Conservation (phyloP, 2,797 vertebrate species). For the Sciaenops ocellatus region DNA sequence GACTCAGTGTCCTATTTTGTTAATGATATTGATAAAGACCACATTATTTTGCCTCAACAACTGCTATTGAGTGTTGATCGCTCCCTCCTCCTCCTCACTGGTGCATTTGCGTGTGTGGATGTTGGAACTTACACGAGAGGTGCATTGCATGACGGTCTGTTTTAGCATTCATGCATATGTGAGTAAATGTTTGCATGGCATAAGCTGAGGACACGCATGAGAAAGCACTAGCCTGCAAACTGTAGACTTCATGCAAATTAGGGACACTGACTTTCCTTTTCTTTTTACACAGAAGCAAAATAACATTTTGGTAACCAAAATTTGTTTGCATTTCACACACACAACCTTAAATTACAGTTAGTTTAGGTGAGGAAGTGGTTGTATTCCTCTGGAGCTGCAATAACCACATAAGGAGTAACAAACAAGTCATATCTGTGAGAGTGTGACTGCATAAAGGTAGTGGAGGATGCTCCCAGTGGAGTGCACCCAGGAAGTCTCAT, state of each 20-base stretch:
- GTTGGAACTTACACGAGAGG: conserved; percentile 39
- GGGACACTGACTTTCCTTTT: neutral
- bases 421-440: neutral
- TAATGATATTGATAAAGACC: conserved; percentile 21
- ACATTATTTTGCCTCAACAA: conserved; percentile 42
- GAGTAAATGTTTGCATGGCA: conserved; percentile 63
- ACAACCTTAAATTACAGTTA: neutral
- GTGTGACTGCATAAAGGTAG: neutral
- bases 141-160: conserved; percentile 52
- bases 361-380: neutral
- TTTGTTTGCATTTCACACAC: neutral
- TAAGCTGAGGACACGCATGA: conserved; percentile 50
- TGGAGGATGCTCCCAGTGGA: neutral
- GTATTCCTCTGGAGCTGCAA: neutral
- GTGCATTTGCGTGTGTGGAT: conserved; percentile 41
- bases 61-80: conserved; percentile 20
- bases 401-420: neutral
- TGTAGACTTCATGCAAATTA: conserved; percentile 32
- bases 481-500: neutral
- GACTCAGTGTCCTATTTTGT: conserved; percentile 43
- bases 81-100: neutral
- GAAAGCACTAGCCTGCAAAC: conserved; percentile 22
- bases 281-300: too few relatives aligned
- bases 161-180: conserved; percentile 69
- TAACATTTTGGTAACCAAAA: too few relatives aligned